Evolutionary conservation across 1,140 invertebrate species (phyloP).

Genomic region (Drosophila sproati): DNA sequence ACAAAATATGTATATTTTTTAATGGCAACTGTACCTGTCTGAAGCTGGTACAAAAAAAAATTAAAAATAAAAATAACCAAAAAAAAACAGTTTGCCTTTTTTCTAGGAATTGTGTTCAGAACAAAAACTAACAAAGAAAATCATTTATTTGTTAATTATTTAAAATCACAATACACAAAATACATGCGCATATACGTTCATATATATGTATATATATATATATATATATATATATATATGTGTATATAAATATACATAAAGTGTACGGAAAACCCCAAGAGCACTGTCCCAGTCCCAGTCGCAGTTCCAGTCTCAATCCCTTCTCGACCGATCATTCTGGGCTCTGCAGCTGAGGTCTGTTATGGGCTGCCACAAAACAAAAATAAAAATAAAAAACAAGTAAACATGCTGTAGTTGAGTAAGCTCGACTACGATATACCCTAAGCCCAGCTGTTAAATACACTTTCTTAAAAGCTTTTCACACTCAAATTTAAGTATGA

Average conservation of each 20-base stretch:
- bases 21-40: conserved; percentile 53
- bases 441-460: no score
- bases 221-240: not conserved
- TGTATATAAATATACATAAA: conserved; percentile 5
- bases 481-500: no score
- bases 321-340: not conserved
- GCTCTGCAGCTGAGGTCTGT: conserved; percentile 39
- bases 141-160: conserved; percentile 71
- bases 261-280: conserved; percentile 57
- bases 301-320: no score
- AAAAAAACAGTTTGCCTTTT: conserved; percentile 24
- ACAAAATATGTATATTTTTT: conserved; percentile 2
- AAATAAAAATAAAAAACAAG: conserved; percentile 10
- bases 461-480: no score
- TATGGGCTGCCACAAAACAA: conserved; percentile 37
- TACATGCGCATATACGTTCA: not conserved
- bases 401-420: no score
- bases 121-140: conserved; percentile 18
- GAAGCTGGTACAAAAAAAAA: not conserved
- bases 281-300: conserved; percentile 15
- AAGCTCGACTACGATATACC: no score
- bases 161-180: conserved; percentile 53
- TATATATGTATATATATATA: not conserved
- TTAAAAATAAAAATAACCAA: no score
- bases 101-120: conserved; percentile 45